Evolutionary conservation across 2,113 vertebrate species (phyloP).

Genomic region (Limnothrissa miodon): DNA sequence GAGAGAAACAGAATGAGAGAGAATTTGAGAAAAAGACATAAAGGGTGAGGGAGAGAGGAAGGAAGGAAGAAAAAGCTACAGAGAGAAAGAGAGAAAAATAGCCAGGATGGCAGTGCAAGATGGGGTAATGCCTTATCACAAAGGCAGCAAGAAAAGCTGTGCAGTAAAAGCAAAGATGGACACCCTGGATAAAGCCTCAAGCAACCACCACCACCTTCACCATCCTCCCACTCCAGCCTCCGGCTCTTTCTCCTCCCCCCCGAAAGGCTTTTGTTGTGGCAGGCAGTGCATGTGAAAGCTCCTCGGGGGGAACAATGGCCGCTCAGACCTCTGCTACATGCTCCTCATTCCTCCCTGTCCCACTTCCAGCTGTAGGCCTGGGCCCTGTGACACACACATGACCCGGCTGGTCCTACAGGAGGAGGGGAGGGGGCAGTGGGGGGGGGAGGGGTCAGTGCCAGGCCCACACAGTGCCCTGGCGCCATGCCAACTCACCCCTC

Average conservation of each 20-base stretch:
- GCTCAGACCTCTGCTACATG: constrained; percentile 32
- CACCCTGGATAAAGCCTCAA: constrained; percentile 46
- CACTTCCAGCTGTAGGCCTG: constrained; percentile 45
- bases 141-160: constrained; percentile 51
- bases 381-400: constrained; percentile 45
- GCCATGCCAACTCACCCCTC: constrained; percentile 49
- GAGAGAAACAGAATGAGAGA: constrained; percentile 22
- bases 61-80: background rate
- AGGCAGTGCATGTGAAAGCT: constrained; percentile 41
- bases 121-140: constrained; percentile 55
- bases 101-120: constrained; percentile 20
- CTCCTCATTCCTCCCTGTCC: constrained; percentile 55
- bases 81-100: background rate
- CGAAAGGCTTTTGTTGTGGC: constrained; percentile 45
- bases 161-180: constrained; percentile 45
- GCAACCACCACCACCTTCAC: background rate
- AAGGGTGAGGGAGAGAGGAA: background rate
- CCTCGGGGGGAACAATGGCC: constrained; percentile 40
- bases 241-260: constrained; percentile 9
- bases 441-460: constrained; percentile 13
- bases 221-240: background rate
- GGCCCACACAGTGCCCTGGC: constrained; percentile 23
- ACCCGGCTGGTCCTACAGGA: constrained; percentile 47
- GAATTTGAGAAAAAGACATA: background rate
- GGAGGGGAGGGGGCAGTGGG: too few species aligned